Evolutionary conservation across 2,888 invertebrate genomes (phyloP).

Genomic region (Petrolisthes cinctipes): DNA sequence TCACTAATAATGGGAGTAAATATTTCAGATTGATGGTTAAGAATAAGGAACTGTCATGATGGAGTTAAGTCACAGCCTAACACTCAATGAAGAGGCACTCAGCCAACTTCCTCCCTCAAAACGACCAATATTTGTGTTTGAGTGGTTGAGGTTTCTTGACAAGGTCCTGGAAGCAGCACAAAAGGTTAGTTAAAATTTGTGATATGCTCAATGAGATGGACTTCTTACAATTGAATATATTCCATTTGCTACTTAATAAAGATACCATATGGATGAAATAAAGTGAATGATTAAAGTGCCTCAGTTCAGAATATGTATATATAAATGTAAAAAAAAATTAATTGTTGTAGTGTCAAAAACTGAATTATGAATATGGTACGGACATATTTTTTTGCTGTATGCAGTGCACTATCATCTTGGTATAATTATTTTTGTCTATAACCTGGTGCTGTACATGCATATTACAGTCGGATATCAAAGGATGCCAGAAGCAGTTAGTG

Average conservation of each 20-base stretch:
- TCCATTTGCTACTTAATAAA: background rate
- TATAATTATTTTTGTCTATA: too few relatives aligned
- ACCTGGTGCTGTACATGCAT: conserved; percentile 49
- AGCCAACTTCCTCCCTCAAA: conserved; percentile 93
- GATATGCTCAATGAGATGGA: background rate
- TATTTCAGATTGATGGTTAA: conserved; percentile 34
- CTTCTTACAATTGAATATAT: background rate
- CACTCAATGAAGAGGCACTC: conserved; percentile 94
- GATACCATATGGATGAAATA: background rate
- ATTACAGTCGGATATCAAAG: conserved; percentile 91
- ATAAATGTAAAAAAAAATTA: too few relatives aligned
- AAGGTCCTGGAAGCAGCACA: conserved; percentile 94
- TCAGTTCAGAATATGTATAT: too few relatives aligned
- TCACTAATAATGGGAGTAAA: background rate
- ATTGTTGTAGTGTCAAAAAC: too few relatives aligned
- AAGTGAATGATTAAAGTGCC: too few relatives aligned
- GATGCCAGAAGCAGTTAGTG: conserved; percentile 94
- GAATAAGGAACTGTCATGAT: conserved; percentile 72
- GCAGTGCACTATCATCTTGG: too few relatives aligned
- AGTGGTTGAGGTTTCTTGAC: conserved; percentile 97
- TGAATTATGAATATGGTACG: too few relatives aligned
- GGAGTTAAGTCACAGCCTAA: conserved; percentile 95
- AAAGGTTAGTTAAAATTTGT: conserved; percentile 77
- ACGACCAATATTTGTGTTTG: conserved; percentile 95
- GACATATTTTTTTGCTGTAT: too few relatives aligned